These are phyloP conservation scores for Sebastiscus albofasciatus DNA, from an alignment of 2,797 vertebrate species.

Conservation along the genomic window DNA sequence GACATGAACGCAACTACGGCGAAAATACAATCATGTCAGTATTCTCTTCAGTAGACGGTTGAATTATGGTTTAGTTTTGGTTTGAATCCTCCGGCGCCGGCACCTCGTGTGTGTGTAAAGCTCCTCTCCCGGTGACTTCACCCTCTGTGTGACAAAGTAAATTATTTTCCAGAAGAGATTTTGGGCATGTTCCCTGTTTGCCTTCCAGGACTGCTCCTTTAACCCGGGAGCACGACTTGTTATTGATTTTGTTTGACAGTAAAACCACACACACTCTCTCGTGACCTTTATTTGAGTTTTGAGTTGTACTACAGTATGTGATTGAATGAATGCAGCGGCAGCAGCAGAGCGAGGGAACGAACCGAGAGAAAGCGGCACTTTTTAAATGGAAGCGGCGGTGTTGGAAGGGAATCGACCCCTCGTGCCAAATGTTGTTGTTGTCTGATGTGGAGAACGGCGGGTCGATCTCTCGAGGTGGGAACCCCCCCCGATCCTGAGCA, in stretches of 20 bases:
- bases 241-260: background rate
- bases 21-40: background rate
- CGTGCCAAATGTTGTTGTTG: constrained; percentile 17
- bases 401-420: background rate
- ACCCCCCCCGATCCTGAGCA: background rate
- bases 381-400: background rate
- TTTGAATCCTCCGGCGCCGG: constrained; percentile 16
- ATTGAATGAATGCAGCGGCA: background rate
- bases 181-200: constrained; percentile 4
- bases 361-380: constrained; percentile 13
- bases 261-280: background rate
- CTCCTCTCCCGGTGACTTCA: background rate
- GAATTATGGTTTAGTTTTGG: background rate
- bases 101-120: constrained; percentile 5
- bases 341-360: background rate
- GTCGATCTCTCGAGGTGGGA: constrained; percentile 16
- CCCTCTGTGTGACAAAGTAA: constrained; percentile 21
- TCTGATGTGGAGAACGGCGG: background rate
- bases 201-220: constrained; percentile 22
- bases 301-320: background rate
- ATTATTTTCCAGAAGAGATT: constrained; percentile 18
- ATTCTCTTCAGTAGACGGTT: background rate
- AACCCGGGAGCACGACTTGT: background rate
- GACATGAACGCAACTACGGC: too few species aligned
- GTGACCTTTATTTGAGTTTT: background rate